Percentiles rank a stretch among this genome's conserved stretches.
Conservation (phyloP, 2,888 invertebrate genomes). For the Tigriopus californicus region DNA sequence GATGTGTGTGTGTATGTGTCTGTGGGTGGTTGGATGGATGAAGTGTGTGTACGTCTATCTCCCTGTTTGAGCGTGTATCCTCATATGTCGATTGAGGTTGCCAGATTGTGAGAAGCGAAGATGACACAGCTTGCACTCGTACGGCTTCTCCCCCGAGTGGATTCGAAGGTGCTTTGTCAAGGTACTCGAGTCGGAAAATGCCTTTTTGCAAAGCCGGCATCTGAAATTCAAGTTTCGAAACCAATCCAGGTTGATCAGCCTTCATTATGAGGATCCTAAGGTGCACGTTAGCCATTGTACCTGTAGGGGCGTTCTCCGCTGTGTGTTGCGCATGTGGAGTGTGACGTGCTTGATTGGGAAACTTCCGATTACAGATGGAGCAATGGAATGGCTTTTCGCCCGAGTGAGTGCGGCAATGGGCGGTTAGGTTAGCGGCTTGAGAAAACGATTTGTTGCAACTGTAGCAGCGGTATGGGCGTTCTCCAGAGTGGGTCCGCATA, state of each 20-base stretch:
- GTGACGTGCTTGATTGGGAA: slow-evolving; percentile 91
- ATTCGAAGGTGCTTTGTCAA: slow-evolving; percentile 90
- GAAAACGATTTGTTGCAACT: slow-evolving; percentile 93
- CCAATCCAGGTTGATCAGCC: too few relatives aligned
- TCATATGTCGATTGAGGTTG: slow-evolving; percentile 95
- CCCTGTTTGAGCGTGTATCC: slow-evolving; percentile 49
- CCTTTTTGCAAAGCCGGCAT: slow-evolving; percentile 90
- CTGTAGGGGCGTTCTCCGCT: slow-evolving; percentile 93
- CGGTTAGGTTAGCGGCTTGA: slow-evolving; percentile 94
- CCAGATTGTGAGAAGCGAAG: slow-evolving; percentile 95
- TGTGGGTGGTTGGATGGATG: too few relatives aligned
- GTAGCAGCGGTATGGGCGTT: slow-evolving; percentile 71
- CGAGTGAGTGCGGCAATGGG: slow-evolving; percentile 84
- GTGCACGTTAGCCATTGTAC: too few relatives aligned
- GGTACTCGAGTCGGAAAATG: slow-evolving; percentile 95
- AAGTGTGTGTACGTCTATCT: background rate
- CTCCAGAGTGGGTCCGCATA: slow-evolving; percentile 85
- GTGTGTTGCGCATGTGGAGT: slow-evolving; percentile 98
- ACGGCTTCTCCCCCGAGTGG: slow-evolving; percentile 80
- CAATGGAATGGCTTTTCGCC: slow-evolving; percentile 97
- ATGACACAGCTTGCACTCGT: slow-evolving; percentile 88
- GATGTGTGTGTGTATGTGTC: too few relatives aligned
- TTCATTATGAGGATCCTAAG: too few relatives aligned
- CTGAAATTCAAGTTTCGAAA: slow-evolving; percentile 29
- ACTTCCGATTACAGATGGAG: slow-evolving; percentile 86